Base-by-base conservation (phyloP, 1,140 invertebrate genomes). In the Cherax destructor region DNA sequence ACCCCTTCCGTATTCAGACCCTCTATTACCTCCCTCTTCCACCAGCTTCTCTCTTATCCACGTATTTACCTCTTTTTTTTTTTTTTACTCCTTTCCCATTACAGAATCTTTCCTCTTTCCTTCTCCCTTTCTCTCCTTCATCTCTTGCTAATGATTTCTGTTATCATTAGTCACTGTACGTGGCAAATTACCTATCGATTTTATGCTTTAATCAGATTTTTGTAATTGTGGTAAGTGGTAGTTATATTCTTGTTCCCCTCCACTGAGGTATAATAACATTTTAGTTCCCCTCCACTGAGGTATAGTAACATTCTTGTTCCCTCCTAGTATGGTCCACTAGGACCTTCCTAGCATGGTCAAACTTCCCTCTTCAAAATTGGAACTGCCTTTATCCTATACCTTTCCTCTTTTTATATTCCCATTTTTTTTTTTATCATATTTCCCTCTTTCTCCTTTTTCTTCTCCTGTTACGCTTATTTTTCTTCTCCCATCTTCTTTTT, bases 111-210 rank as follows among this genome's bases (percentile, higher is more conserved):
- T 6, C 18, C 69, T 24, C 11, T 69, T 18, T 30, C 69, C 18
- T n/a, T 74, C 69, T 11, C 69, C 6, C 69, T 74, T 16, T 18
- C 61, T 21, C 61, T 16, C 61, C 11, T 21, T 65, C 61, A 5
- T 30, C 69, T 30, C n/a, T 30, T 11, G 6, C 24, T 21, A 5
- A 6, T 3, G n/a, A 74, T 74, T 30, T 24, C 24, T 74, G 3
- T 21, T n/a, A 30, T 74, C 69, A 24, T 24, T 6, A 24, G n/a
- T 2, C 24, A 74, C n/a, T 30, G 69, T 9, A 74, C 24, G n/a
- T 30, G n/a, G n/a, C 69, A 74, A 74, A 74, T 74, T 74, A 74
- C 2, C n/a, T 69, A 69, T 69, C 30, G 69, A 74, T 74, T 30
- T 30, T n/a, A 21, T 6, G 24, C 69, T 7, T 69, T 3, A 24